Percentiles rank a stretch among this genome's conserved stretches.
Evolutionary conservation across 2,797 vertebrate species (phyloP).

Genomic region (Melanotaenia nigrans): DNA sequence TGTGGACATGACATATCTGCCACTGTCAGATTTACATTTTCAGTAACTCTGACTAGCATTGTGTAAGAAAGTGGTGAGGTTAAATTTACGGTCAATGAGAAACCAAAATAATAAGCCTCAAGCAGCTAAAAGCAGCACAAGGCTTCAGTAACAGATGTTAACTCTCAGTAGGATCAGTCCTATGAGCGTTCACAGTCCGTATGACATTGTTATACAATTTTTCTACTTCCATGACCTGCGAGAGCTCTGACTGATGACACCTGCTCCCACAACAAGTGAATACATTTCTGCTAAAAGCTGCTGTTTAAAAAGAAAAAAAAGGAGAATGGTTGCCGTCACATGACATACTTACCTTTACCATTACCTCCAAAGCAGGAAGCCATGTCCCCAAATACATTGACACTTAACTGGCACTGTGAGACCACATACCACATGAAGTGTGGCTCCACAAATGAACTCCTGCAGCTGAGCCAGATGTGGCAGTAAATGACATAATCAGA

Average conservation of each 20-base stretch:
- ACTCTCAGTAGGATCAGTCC: neutral
- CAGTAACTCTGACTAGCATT: constrained; percentile 1
- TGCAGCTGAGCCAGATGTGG: constrained; percentile 55
- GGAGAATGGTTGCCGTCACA: constrained; percentile 20
- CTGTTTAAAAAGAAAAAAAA: constrained; percentile 32
- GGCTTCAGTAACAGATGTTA: neutral
- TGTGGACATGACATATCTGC: neutral
- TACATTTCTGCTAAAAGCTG: neutral
- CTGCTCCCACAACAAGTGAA: constrained; percentile 20
- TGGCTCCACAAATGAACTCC: constrained; percentile 51
- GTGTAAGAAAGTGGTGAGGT: constrained; percentile 14
- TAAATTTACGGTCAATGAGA: constrained; percentile 4
- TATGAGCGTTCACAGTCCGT: neutral
- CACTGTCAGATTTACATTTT: neutral
- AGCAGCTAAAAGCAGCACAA: neutral
- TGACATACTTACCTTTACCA: constrained; percentile 61
- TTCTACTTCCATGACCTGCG: constrained; percentile 3
- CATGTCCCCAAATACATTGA: constrained; percentile 66
- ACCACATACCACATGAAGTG: constrained; percentile 64
- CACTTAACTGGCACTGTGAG: constrained; percentile 50
- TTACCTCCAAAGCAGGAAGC: constrained; percentile 69
- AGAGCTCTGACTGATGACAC: constrained; percentile 30
- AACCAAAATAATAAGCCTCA: constrained; percentile 20
- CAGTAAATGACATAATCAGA: constrained; percentile 80
- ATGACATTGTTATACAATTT: neutral